A percentile compares a stretch with the other conserved stretches of the same genome.
Evolutionary conservation across 1,140 invertebrate genomes (phyloP).

Genomic region (Philaenus spumarius): DNA sequence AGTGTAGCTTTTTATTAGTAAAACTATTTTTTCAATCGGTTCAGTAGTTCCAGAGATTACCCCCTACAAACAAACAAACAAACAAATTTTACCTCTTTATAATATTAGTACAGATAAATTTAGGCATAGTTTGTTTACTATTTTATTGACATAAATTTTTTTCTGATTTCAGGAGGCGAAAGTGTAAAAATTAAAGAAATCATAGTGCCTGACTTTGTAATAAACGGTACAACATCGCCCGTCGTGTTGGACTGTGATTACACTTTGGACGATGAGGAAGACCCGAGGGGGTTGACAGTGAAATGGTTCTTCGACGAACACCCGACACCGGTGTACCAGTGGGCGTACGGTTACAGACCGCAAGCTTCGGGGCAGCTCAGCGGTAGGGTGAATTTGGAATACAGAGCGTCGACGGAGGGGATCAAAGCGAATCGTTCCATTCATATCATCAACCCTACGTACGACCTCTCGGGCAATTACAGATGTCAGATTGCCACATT

Average conservation of each 20-base stretch:
- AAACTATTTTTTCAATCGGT: no score
- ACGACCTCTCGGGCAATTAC: no score
- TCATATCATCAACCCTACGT: no score
- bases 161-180: conserved; percentile 42
- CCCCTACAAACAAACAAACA: no score
- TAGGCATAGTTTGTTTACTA: no score
- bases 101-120: no score
- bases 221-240: conserved; percentile 52
- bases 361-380: conserved; percentile 44
- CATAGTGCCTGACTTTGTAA: conserved; percentile 56
- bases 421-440: no score
- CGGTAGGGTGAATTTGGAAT: conserved; percentile 55
- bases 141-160: no score
- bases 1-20: no score
- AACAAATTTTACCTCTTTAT: no score
- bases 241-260: conserved; percentile 74
- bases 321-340: conserved; percentile 64
- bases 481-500: no score
- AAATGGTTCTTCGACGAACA: conserved; percentile 71
- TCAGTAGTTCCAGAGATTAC: no score
- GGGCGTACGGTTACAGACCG: conserved; percentile 57
- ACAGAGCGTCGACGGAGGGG: conserved; percentile 43
- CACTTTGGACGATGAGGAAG: conserved; percentile 39
- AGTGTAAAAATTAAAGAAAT: conserved; percentile 59
- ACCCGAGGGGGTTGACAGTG: conserved; percentile 53